Base-by-base conservation (phyloP, 2,797 vertebrate genomes). In the Hippocampus kuda region DNA sequence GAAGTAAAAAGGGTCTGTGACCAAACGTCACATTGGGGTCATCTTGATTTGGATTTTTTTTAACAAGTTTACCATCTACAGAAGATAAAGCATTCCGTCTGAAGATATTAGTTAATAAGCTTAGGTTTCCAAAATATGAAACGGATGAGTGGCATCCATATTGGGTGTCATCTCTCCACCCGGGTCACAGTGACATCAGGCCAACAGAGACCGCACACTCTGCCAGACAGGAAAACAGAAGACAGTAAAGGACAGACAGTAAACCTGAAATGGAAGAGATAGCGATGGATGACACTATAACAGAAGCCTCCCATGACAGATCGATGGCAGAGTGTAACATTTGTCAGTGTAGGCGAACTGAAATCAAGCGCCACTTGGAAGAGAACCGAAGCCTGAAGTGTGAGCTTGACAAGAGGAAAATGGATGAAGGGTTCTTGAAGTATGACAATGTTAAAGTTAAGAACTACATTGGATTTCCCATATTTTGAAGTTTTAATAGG, bases 301-400 rank as follows among this genome's bases (percentile, higher is more conserved):
- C 53, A 54, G 18, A 22, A 51, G 49, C 49, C 49, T 51, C 18
- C 18, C 20, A 20, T 51, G 49, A 18, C 49, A 51, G 53, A 56
- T 24, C n/a, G 53, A 56, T 56, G n/a, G 53, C 53, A 56, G n/a
- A 56, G 12, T 56, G 53, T 24, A 9, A 56, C 22, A 12, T 56
- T 56, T 49, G n/a, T 24, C 53, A 56, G n/a, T 12, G 53, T 56
- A 56, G 53, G 53, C 53, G 10, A 24, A 56, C n/a, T 56, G 53
- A 56, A 56, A 56, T 56, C 53, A n/a, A 56, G n/a, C n/a, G n/a
- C n/a, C 53, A n/a, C n/a, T 56, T 56, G 53, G 53, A 56, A 56
- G 53, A 56, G 53, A 56, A 24, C n/a, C 11, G 53, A 56, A 11
- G n/a, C 53, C 53, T 56, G 22, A 56, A 56, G 53, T 56, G 53